Conservation (phyloP, 2,888 invertebrate genomes). For the Therioaphis trifolii region DNA sequence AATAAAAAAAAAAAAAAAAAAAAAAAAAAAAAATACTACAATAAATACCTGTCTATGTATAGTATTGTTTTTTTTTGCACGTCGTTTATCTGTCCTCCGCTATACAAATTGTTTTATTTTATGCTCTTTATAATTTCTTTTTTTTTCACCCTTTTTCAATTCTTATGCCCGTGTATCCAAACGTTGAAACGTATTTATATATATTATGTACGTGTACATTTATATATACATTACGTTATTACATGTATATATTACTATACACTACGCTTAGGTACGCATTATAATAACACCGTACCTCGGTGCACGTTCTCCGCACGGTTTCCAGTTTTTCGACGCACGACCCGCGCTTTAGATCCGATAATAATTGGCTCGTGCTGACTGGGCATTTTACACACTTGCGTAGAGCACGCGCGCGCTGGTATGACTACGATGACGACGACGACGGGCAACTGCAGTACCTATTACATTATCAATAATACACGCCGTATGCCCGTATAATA, state of each 20-base stretch:
- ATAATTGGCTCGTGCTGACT: slow-evolving; percentile 63
- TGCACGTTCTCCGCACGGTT: slow-evolving; percentile 38
- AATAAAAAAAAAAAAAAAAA: slow-evolving; percentile 29
- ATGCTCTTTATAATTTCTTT: slow-evolving; percentile 6
- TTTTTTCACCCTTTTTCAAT: background rate
- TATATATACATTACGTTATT: no score
- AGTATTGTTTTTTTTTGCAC: background rate
- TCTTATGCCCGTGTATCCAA: no score
- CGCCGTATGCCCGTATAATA: no score
- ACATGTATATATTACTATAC: no score
- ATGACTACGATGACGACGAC: no score
- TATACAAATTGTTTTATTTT: slow-evolving; percentile 46
- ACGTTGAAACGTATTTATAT: no score
- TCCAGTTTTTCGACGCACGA: slow-evolving; percentile 54
- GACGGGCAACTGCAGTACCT: slow-evolving; percentile 11
- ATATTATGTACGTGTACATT: no score
- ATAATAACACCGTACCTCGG: no score
- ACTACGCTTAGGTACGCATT: no score
- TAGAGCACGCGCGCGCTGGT: no score
- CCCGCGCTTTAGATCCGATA: slow-evolving; percentile 56
- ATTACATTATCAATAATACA: slow-evolving; percentile 43
- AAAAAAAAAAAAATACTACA: no score
- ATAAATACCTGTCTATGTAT: slow-evolving; percentile 39
- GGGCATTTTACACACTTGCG: slow-evolving; percentile 45
- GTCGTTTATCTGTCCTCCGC: background rate